Evolutionary conservation across 2,888 invertebrate genomes (phyloP).

Genomic region (Eupithecia insigniata): DNA sequence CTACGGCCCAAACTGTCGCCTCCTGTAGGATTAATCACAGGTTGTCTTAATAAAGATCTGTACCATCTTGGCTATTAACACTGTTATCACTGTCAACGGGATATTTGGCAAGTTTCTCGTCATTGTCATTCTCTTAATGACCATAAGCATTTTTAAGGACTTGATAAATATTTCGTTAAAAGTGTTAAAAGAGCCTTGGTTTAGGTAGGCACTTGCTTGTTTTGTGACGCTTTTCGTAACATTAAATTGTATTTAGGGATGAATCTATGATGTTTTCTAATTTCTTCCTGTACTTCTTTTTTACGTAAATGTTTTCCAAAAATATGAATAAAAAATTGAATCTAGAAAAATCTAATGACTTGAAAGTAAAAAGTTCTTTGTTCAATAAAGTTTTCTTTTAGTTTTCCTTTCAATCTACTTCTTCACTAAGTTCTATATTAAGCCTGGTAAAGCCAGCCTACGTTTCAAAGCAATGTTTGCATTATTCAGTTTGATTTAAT

Average conservation of each 20-base stretch:
- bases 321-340: background rate
- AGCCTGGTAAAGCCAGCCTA: constrained; percentile 55
- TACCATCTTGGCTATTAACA: background rate
- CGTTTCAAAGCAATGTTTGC: constrained; percentile 52
- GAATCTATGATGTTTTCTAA: background rate
- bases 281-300: background rate
- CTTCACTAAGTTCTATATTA: constrained; percentile 39
- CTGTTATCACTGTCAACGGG: background rate
- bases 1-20: constrained; percentile 73
- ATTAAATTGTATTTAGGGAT: background rate
- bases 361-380: constrained; percentile 18
- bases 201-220: background rate
- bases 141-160: background rate
- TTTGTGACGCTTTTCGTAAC: background rate
- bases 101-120: background rate
- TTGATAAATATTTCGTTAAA: background rate
- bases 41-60: background rate
- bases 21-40: constrained; percentile 54
- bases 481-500: constrained; percentile 38
- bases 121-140: background rate
- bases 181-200: background rate
- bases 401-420: constrained; percentile 32
- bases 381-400: constrained; percentile 12
- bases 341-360: background rate
- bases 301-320: background rate